Evolutionary conservation across 37 sponge, comb jelly and placozoan species (phyloP), one percentile per base, ranked within the genome.

Genomic region (Cladorhizidae sp.): DNA sequence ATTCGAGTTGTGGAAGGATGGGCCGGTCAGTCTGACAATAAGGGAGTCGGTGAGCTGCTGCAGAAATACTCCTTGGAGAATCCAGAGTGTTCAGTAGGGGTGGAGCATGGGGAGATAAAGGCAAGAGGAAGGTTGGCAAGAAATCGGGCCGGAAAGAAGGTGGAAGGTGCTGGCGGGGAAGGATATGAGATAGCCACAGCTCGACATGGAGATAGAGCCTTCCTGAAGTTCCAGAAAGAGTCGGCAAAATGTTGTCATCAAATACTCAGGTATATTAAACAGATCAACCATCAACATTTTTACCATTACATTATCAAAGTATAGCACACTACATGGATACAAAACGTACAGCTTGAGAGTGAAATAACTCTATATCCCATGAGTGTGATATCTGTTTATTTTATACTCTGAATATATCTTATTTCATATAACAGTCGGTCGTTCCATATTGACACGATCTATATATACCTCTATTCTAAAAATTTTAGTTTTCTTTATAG

Each of bases 161-260:
- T n/a, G 21, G 15, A 26, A 0, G 73, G 41, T 41, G 40, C 59
- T 22, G 51, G 73, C 0, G 71, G 83, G 26, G 84, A 93, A 73
- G 58, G 38, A 40, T 93, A 93, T 79, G 94, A 93, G 50, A 89
- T 78, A 72, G 33, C 64, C n/a, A 57, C 41, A 21, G 87, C 91
- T 18, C 77, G 38, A 68, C 94, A 93, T 58, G 91, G 94, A 64
- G 91, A 93, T 61, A 70, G 32, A 43, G 42, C 64, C 1, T 93
- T 93, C 67, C 73, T 86, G 29, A 93, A 89, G 61, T 89, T 93
- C 56, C 64, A 90, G 43, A 93, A 93, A 40, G 39, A 45, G 54
- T 0, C 89, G 25, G 54, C 82, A 23, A 71, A 20, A 25, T 93
- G 83, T 43, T 86, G 90, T 21, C 36, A 80, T 9, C 93, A 93